Base-by-base conservation (phyloP, 2,113 vertebrate species). In the Tachycineta bicolor region DNA sequence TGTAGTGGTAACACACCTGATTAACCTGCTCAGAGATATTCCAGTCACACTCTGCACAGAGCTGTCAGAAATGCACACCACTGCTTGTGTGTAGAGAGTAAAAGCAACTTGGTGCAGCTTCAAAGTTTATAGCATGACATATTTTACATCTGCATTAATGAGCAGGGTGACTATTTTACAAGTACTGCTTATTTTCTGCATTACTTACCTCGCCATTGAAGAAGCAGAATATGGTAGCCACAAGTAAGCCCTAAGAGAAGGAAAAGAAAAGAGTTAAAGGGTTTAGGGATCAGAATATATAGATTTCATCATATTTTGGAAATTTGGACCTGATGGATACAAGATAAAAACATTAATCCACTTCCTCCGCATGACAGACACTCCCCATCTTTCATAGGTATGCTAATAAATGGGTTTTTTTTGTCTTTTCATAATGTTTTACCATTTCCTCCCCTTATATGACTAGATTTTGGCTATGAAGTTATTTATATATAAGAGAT, bases 191-290 rank as follows among this genome's bases (percentile, higher is more conserved):
- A 25, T 65, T 80, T 63, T 58, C 63, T 79, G 15, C 21, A 46
- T 70, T 70, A 12, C 98, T 98, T 98, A 99, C 99, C 99, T 99
- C 99, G 22, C 99, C 98, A 74, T 99, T 99, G 98, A 99, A 99
- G 98, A 99, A 99, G 98, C 99, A 99, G 98, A 99, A 99, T 98
- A 99, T 99, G 16, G 98, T 98, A 55, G 99, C 98, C 83, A 99
- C 99, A 64, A 99, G 98, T 95, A 99, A 98, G 34, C 99, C 99
- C 99, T 99, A 70, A 79, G 87, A 97, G 96, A 84, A 90, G 49
- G 26, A 85, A 73, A 77, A 87, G 25, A 93, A 89, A 91, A 62
- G 7, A 67, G 12, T 58, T 91, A 89, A 91, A 62, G 7, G 64
- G 12, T 58, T 91, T 67, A 79, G 22, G 29, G 34, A 84, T 64